A percentile compares a stretch with the other conserved stretches of the same genome.
phyloP scores from a whole-genome alignment of 1,140 invertebrate genomes.

The Neodiprion lecontei region DNA sequence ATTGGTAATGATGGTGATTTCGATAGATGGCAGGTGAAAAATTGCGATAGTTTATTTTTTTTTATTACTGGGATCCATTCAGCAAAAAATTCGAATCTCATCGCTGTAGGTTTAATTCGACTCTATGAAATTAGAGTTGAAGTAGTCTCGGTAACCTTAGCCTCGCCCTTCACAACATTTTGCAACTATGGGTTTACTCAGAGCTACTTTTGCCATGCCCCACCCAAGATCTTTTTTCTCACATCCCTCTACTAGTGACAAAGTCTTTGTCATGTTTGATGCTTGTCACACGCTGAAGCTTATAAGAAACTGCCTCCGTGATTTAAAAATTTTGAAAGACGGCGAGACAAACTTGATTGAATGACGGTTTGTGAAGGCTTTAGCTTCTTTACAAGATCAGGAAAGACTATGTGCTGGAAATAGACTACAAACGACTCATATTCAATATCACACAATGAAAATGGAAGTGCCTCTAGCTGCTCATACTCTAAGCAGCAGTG shows the following conservation, averaged over 20 bases:
- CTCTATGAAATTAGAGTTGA: constrained; percentile 18
- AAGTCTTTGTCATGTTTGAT: constrained; percentile 16
- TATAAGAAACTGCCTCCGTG: constrained; percentile 13
- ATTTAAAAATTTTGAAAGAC: constrained; percentile 10
- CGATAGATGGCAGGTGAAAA: constrained; percentile 25
- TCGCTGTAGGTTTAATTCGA: neutral
- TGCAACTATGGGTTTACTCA: constrained; percentile 20
- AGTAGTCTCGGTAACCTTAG: constrained; percentile 20
- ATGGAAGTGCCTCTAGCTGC: neutral
- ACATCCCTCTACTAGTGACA: constrained; percentile 8
- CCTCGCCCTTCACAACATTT: constrained; percentile 19
- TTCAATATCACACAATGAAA: neutral
- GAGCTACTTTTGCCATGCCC: constrained; percentile 30
- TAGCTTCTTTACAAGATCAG: constrained; percentile 11
- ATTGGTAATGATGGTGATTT: constrained; percentile 25
- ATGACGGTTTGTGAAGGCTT: constrained; percentile 3
- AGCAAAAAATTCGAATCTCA: constrained; percentile 7
- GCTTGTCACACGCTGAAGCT: constrained; percentile 21
- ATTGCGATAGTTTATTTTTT: constrained; percentile 29
- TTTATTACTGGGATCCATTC: constrained; percentile 23
- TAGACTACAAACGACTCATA: constrained; percentile 9
- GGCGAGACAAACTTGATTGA: neutral
- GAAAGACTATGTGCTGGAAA: constrained; percentile 11
- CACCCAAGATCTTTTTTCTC: constrained; percentile 23
- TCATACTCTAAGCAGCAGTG: constrained; percentile 1